A percentile compares a stretch with the other conserved stretches of the same genome.
phyloP scores from a whole-genome alignment of 2,113 vertebrate species.

The Rana temporaria region DNA sequence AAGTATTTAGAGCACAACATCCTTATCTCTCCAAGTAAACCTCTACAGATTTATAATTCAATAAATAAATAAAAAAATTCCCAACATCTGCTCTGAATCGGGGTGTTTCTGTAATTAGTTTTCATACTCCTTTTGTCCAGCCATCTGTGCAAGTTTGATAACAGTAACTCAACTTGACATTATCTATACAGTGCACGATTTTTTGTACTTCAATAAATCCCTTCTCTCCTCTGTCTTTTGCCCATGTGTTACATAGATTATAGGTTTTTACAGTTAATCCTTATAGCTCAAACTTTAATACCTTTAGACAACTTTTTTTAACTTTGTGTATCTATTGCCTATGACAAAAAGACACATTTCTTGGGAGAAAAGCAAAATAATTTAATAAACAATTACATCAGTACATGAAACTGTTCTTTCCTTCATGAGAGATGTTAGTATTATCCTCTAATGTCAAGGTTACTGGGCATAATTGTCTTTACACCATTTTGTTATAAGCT shows the following conservation, averaged over 20 bases:
- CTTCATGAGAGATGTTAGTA: too few relatives aligned
- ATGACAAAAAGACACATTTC: background rate
- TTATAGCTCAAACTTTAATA: conserved; percentile 40
- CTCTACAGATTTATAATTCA: conserved; percentile 55
- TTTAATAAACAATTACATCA: too few relatives aligned
- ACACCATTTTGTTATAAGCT: too few relatives aligned
- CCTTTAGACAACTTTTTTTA: conserved; percentile 44
- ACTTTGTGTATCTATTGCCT: conserved; percentile 17
- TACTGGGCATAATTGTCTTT: too few relatives aligned
- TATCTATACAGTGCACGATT: conserved; percentile 55
- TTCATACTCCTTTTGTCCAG: conserved; percentile 54
- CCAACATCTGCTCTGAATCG: conserved; percentile 53
- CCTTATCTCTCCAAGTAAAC: conserved; percentile 52
- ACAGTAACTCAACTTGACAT: conserved; percentile 57
- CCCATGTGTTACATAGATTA: conserved; percentile 46
- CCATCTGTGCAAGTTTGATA: conserved; percentile 56
- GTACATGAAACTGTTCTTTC: too few relatives aligned
- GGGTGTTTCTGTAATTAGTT: conserved; percentile 56
- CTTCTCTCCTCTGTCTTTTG: conserved; percentile 47
- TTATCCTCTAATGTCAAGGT: too few relatives aligned
- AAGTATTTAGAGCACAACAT: conserved; percentile 48
- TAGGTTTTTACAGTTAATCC: conserved; percentile 49
- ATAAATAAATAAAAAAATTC: conserved; percentile 50
- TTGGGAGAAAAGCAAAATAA: background rate
- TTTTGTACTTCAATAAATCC: conserved; percentile 55